Evolutionary conservation across 2,888 invertebrate genomes (phyloP), one percentile per base, ranked within the genome.

Genomic region (Oxytorus armatus): DNA sequence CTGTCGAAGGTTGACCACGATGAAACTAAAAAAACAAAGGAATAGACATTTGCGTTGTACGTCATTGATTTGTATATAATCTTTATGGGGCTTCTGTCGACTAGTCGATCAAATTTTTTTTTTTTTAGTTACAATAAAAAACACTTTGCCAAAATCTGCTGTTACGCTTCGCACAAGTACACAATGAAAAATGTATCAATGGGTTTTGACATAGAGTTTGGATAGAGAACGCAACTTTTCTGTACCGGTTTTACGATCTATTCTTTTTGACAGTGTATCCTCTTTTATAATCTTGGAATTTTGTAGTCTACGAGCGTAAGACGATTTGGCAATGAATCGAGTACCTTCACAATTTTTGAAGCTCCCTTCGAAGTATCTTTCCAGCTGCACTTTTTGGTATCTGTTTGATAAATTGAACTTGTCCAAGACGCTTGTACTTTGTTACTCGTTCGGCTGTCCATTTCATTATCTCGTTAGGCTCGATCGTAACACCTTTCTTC

Each of bases 351-450:
- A 85, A 16, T 8, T 86, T 84, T 86, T 93, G 92, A 42, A 96
- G 89, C 47, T 93, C 91, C 83, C 93, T 93, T 75, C 96, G 93
- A 70, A 97, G 91, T 84, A 97, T 96, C 91, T 97, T 97, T 0
- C 97, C 97, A 0, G 96, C 94, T 0, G 95, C 92, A 88, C 94
- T 96, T 91, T 96, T 97, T 0, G 97, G 97, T 86, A 97, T 95
- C 66, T 91, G 92, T 0, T 94, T 93, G n/a, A 96, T 90, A 83
- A 96, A 94, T 21, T 93, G 90, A 3, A 97, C 93, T 42, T 96
- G 94, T n/a, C 94, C 94, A 14, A 97, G 92, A 83, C 93, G 94
- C 89, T 97, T 97, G 88, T 95, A 96, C 3, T 94, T 92, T 0
- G 96, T 95, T 0, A 97, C 95, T 88, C 94, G 94, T 61, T 93